These are phyloP conservation scores for Argentina silus DNA, from an alignment of 2,797 vertebrate species.

Conservation along the genomic window DNA sequence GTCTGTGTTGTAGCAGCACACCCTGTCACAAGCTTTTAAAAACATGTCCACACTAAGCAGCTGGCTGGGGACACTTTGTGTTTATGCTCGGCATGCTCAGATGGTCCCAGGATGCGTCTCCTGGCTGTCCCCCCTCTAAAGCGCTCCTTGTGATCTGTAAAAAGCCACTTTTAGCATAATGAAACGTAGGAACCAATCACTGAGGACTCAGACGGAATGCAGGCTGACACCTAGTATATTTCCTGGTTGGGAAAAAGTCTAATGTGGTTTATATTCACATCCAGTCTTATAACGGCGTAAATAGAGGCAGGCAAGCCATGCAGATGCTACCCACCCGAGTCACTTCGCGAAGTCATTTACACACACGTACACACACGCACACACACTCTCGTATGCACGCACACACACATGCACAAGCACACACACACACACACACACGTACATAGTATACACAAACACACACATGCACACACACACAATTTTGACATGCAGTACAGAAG, in stretches of 20 bases:
- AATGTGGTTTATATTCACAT: conserved; percentile 72
- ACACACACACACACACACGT: not conserved
- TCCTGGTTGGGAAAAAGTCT: conserved; percentile 60
- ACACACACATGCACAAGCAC: conserved; percentile 21
- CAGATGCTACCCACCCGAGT: conserved; percentile 67
- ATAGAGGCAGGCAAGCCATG: conserved; percentile 56
- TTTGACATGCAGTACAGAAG: not conserved
- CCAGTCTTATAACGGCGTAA: conserved; percentile 63
- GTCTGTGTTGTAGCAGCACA: conserved; percentile 49
- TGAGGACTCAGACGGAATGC: conserved; percentile 65
- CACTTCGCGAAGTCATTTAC: conserved; percentile 45
- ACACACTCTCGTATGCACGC: conserved; percentile 12
- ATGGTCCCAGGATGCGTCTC: conserved; percentile 54
- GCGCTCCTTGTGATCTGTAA: conserved; percentile 42
- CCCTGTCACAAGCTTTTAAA: conserved; percentile 67
- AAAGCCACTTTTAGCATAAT: conserved; percentile 74
- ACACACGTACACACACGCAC: conserved; percentile 19
- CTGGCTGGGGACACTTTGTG: conserved; percentile 50
- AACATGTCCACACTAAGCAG: conserved; percentile 60
- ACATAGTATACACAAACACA: not conserved
- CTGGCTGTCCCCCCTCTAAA: conserved; percentile 48
- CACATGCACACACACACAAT: conserved; percentile 3
- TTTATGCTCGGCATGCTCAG: conserved; percentile 52
- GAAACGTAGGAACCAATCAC: conserved; percentile 78
- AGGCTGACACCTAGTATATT: conserved; percentile 72